These are phyloP conservation scores for Albula goreensis DNA, from an alignment of 2,113 vertebrate species.

Conservation along the genomic window DNA sequence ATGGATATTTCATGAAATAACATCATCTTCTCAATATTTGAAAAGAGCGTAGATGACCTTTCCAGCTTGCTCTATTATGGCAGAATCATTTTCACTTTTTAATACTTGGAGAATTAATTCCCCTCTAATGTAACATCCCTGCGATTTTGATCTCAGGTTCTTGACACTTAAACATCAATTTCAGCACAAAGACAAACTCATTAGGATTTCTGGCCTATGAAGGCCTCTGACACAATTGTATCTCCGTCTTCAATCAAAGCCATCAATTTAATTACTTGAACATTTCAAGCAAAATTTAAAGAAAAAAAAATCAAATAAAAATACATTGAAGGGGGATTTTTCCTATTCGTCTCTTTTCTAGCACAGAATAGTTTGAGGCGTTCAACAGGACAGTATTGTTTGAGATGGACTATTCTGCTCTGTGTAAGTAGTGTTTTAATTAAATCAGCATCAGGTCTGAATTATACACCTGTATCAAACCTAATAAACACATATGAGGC, in stretches of 20 bases:
- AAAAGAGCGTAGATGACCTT: constrained; percentile 54
- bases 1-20: constrained; percentile 50
- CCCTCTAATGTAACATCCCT: constrained; percentile 30
- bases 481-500: too few species aligned
- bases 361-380: not conserved
- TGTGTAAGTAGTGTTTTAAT: not conserved
- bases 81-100: constrained; percentile 39
- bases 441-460: not conserved
- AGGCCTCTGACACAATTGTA: constrained; percentile 39
- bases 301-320: not conserved
- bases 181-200: constrained; percentile 32
- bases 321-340: not conserved
- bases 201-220: constrained; percentile 42
- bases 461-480: not conserved
- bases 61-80: constrained; percentile 46
- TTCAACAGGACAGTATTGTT: not conserved
- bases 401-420: not conserved
- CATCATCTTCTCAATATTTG: constrained; percentile 37
- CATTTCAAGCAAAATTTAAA: not conserved
- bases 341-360: not conserved
- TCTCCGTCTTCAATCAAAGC: not conserved
- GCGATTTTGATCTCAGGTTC: constrained; percentile 43
- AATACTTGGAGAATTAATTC: constrained; percentile 42
- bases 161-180: constrained; percentile 34
- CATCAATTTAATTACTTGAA: not conserved